Conservation (phyloP, 2,888 invertebrate genomes). For the Leptothorax acervorum region DNA sequence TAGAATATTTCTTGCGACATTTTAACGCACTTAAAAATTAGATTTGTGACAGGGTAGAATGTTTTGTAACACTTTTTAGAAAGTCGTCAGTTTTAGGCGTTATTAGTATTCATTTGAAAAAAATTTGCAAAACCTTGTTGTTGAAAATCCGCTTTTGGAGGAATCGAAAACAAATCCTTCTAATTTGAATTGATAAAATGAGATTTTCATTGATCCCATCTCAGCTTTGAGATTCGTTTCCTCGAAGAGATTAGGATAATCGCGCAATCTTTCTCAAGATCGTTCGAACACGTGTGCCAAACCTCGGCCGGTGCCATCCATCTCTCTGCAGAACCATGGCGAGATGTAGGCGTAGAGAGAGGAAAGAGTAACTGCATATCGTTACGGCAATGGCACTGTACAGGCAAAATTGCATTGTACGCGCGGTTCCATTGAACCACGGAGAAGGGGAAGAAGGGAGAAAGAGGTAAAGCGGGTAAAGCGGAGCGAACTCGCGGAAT, state of each 20-base stretch:
- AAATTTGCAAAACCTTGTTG: not conserved
- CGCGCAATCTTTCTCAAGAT: not conserved
- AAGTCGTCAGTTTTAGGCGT: not conserved
- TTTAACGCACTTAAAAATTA: not conserved
- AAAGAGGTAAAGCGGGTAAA: constrained; percentile 31
- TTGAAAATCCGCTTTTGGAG: not conserved
- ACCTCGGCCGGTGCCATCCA: not conserved
- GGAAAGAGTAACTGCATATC: constrained; percentile 19
- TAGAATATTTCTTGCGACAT: not conserved
- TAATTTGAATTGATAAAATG: not conserved
- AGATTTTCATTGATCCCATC: not conserved
- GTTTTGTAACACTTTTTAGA: not conserved
- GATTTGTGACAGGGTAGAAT: not conserved
- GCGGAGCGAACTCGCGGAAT: constrained; percentile 46
- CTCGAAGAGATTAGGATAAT: not conserved
- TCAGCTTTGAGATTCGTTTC: not conserved
- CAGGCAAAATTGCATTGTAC: constrained; percentile 42
- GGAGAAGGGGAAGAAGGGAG: not conserved
- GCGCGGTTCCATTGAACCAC: constrained; percentile 40
- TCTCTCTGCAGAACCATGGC: not conserved
- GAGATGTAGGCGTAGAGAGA: not conserved
- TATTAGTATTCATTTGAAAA: not conserved
- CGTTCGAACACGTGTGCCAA: not conserved
- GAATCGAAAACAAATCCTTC: not conserved
- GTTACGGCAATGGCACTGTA: constrained; percentile 18